These are phyloP conservation scores for Procambarus virginalis DNA, from an alignment of 1,140 invertebrate species.

Conservation along the genomic window DNA sequence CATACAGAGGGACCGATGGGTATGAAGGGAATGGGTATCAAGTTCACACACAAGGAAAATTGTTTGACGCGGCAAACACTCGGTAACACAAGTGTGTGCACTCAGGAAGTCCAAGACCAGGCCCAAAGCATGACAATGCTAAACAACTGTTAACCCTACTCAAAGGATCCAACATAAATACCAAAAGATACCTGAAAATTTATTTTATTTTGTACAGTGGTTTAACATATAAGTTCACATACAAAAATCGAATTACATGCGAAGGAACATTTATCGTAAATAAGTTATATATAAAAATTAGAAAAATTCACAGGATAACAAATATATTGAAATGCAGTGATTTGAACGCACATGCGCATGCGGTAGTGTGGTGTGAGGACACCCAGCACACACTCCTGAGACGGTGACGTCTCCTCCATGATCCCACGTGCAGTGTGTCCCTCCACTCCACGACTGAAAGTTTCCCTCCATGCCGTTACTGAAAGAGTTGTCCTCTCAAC, in stretches of 20 bases:
- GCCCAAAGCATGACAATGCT: no score
- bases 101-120: no score
- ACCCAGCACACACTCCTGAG: no score
- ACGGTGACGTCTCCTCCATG: no score
- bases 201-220: constrained; percentile 11
- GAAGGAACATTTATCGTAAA: background rate
- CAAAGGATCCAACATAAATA: background rate
- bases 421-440: no score
- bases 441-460: no score
- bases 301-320: background rate
- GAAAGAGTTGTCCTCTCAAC: no score
- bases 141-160: background rate
- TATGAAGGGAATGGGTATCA: background rate
- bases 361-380: background rate
- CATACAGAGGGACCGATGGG: background rate
- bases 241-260: background rate
- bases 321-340: background rate
- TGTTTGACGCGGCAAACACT: background rate
- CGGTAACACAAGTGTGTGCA: no score
- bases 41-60: background rate
- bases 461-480: no score
- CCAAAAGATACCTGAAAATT: background rate
- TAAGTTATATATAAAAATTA: constrained; percentile 2
- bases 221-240: constrained; percentile 8
- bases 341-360: background rate